Evolutionary conservation across 2,797 vertebrate genomes (phyloP), one percentile per base, ranked within the genome.

Genomic region (Lacerta bilineata): DNA sequence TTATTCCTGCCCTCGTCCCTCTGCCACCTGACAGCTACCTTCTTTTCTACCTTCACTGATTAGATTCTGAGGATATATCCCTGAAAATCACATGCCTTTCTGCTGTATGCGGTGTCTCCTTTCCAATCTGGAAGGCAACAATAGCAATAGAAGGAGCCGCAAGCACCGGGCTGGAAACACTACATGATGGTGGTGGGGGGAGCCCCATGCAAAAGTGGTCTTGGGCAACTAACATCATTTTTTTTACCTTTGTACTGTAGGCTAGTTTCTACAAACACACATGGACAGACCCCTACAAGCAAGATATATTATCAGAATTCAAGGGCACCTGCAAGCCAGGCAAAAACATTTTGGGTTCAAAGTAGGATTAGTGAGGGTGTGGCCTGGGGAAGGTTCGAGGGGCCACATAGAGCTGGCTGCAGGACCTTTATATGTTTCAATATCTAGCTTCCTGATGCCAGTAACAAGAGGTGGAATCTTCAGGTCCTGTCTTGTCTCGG

Each of bases 31-130:
- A 92, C 88, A 93, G 88, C 78, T 87, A 86, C 89, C 50, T 85
- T 0, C 2, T 92, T 80, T 84, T 93, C 85, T 89, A 43, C 29
- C 64, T 71, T 68, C 80, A 84, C 36, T 75, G 89, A 88, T 93
- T 91, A 95, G 90, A 93, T 84, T 88, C 87, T 84, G 76, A 95
- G 93, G 92, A 94, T 94, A 93, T 93, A 89, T 92, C 92, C 88
- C 88, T 86, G 80, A 92, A 93, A 89, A 77, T 91, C 87, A 8
- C 88, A 86, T 82, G 80, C 50, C 29, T 83, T 91, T 85, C 82
- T 46, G 55, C 89, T 77, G 82, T 89, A 10, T n/a, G 13, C 61
- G 77, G 86, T 41, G 75, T 91, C 92, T 88, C 80, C 87, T 90
- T 85, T 89, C 90, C 64, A 85, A 71, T 88, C 87, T 80, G 83